Evolutionary conservation across 2,888 invertebrate species (phyloP).

Genomic region (Coelogynopora nodosa): DNA sequence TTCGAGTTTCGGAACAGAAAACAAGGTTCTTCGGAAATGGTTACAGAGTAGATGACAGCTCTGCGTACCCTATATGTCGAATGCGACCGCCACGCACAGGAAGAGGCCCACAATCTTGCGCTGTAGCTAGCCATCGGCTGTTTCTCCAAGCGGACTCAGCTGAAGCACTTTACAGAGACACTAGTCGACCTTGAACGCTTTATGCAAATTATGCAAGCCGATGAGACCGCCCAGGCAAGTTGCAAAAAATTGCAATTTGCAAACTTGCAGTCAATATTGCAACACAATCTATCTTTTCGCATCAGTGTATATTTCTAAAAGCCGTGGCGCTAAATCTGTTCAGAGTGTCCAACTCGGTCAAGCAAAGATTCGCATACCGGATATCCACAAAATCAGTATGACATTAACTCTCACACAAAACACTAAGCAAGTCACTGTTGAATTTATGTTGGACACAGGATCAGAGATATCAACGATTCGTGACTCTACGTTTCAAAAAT

Average conservation of each 20-base stretch:
- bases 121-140: background rate
- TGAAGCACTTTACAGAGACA: background rate
- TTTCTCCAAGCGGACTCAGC: background rate
- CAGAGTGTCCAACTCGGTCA: background rate
- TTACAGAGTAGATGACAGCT: background rate
- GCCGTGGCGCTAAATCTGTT: background rate
- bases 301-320: background rate
- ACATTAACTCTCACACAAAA: background rate
- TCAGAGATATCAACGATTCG: background rate
- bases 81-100: background rate
- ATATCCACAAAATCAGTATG: background rate
- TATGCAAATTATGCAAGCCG: background rate
- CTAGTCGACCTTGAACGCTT: background rate
- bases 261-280: background rate
- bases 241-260: background rate
- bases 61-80: background rate
- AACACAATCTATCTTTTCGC: background rate
- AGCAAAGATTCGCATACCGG: background rate
- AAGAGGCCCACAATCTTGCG: slow-evolving; percentile 1
- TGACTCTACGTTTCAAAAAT: background rate
- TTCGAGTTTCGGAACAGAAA: background rate
- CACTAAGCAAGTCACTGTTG: background rate
- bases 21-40: slow-evolving; percentile 16
- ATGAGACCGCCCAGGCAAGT: slow-evolving; percentile 1
- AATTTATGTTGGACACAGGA: background rate